Conservation (phyloP, 1,140 invertebrate species). For the Ceratitis capitata region DNA sequence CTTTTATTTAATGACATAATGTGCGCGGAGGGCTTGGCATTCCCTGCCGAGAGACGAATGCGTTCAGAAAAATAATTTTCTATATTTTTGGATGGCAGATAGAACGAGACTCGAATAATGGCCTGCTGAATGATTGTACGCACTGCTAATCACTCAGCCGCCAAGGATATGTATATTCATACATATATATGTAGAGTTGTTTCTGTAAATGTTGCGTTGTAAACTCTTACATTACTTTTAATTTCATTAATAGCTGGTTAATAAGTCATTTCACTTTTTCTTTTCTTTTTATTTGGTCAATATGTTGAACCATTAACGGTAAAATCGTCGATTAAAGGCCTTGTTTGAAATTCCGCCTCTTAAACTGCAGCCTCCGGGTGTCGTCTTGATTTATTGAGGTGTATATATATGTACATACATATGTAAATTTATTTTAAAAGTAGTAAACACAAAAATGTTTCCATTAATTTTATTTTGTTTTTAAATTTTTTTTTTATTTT, state of each 20-base stretch:
- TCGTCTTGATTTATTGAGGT: not conserved
- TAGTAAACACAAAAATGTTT: not conserved
- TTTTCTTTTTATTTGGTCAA: not conserved
- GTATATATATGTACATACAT: not conserved
- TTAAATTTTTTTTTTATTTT: too few species aligned
- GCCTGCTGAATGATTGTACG: too few species aligned
- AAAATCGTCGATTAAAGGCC: not conserved
- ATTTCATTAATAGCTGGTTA: not conserved
- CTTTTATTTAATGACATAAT: too few species aligned
- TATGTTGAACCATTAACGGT: not conserved
- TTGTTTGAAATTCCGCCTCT: not conserved
- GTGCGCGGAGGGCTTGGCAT: too few species aligned
- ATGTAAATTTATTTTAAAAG: not conserved
- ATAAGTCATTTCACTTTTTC: not conserved
- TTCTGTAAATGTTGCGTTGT: not conserved
- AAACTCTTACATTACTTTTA: not conserved
- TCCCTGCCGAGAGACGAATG: too few species aligned
- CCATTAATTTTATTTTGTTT: too few species aligned
- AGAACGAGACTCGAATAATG: too few species aligned
- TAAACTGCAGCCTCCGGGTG: not conserved
- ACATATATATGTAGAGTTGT: not conserved
- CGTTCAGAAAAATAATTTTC: too few species aligned
- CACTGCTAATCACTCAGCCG: too few species aligned
- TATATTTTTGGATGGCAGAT: too few species aligned
- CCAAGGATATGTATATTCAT: not conserved